A percentile compares a stretch with the other conserved stretches of the same genome.
Evolutionary conservation across 2,113 vertebrate species (phyloP).

Genomic region (Psittacus erithacus): DNA sequence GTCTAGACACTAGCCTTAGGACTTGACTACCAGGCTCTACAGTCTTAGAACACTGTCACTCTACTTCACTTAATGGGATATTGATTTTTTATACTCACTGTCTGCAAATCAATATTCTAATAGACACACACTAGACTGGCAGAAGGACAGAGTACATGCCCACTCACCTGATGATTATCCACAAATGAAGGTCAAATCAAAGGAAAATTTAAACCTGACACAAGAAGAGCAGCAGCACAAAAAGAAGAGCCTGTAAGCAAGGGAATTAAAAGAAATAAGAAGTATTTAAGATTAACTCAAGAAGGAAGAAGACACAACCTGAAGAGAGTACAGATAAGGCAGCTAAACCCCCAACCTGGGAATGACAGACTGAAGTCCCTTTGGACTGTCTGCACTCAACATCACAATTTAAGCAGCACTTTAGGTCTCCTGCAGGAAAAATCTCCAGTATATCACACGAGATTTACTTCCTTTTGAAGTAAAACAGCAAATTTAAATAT

Average conservation of each 20-base stretch:
- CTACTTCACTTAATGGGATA: neutral
- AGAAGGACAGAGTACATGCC: neutral
- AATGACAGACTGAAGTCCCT: neutral
- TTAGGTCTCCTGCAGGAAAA: neutral
- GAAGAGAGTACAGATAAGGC: neutral
- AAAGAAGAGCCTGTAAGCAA: neutral
- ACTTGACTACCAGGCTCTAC: neutral
- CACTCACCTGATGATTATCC: neutral
- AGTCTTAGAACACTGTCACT: neutral
- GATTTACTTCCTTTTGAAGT: neutral
- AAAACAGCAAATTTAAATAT: neutral
- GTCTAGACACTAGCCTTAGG: neutral
- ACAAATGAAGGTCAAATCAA: neutral
- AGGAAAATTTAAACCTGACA: neutral
- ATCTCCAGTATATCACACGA: neutral
- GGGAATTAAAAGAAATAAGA: neutral
- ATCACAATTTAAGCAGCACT: neutral
- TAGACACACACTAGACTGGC: neutral
- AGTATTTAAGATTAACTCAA: neutral
- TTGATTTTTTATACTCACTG: slow-evolving; percentile 21
- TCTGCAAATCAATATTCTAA: slow-evolving; percentile 14
- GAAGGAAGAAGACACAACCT: neutral
- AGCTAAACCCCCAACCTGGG: neutral
- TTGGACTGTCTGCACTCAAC: neutral
- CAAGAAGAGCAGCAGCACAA: neutral